A percentile compares a stretch with the other conserved stretches of the same genome.
phyloP scores from a whole-genome alignment of 2,113 vertebrate genomes.

The Silurus asotus region DNA sequence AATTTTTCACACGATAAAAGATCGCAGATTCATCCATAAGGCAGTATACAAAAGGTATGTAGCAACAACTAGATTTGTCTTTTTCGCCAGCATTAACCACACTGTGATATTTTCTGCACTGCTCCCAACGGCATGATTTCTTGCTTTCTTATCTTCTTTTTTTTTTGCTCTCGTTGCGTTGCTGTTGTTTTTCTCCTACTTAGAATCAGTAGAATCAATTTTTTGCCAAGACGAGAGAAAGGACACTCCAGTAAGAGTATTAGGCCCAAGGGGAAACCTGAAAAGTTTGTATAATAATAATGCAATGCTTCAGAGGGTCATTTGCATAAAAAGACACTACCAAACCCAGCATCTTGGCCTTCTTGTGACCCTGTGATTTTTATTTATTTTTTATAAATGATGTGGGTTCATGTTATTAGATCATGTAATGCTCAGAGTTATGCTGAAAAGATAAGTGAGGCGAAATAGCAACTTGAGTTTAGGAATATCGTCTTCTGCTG shows the following conservation, averaged over 20 bases:
- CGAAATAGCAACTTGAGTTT: background rate
- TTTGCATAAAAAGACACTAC: slow-evolving; percentile 13
- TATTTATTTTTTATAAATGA: slow-evolving; percentile 17
- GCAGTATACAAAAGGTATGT: slow-evolving; percentile 11
- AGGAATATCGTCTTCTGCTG: background rate
- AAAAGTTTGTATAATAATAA: slow-evolving; percentile 8
- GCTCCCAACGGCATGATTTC: slow-evolving; percentile 6
- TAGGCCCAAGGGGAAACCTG: background rate
- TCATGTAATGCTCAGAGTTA: slow-evolving; percentile 7
- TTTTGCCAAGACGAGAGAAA: slow-evolving; percentile 11
- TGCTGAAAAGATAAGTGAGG: background rate
- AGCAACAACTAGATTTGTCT: slow-evolving; percentile 3
- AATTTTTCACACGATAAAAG: slow-evolving; percentile 7
- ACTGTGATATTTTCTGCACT: background rate
- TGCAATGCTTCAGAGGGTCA: background rate
- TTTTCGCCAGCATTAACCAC: background rate
- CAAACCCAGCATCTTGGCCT: slow-evolving; percentile 16
- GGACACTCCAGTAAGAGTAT: background rate
- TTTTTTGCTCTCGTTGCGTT: background rate
- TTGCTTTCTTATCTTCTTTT: background rate
- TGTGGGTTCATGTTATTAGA: slow-evolving; percentile 31
- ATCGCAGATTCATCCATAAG: slow-evolving; percentile 8
- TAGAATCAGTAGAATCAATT: slow-evolving; percentile 3
- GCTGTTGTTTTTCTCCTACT: background rate
- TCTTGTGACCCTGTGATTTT: slow-evolving; percentile 25